Percentiles rank a stretch among this genome's conserved stretches.
Conservation (phyloP, 2,888 invertebrate genomes). For the Rutpela maculata region DNA sequence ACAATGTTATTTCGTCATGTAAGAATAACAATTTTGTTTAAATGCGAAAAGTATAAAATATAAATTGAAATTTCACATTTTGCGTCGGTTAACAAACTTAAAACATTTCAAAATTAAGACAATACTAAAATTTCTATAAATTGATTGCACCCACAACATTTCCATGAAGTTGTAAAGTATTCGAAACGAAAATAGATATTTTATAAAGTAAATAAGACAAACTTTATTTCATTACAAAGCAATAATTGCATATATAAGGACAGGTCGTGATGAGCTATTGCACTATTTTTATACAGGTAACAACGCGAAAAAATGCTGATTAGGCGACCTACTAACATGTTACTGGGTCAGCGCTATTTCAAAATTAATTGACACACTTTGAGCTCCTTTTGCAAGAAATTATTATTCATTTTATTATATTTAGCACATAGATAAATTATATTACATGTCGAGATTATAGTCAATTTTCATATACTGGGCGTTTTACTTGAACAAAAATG, state of each 20-base stretch:
- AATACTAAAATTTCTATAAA: too few species aligned
- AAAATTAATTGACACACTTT: conserved; percentile 45
- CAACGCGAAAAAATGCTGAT: conserved; percentile 35
- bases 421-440: not conserved
- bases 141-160: too few species aligned
- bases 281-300: conserved; percentile 20
- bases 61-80: too few species aligned
- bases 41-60: too few species aligned
- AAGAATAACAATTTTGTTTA: too few species aligned
- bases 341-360: conserved; percentile 45
- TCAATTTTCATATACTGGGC: too few species aligned
- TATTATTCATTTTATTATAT: not conserved
- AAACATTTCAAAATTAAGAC: too few species aligned
- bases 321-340: conserved; percentile 36
- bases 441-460: not conserved
- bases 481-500: too few species aligned
- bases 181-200: too few species aligned
- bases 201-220: not conserved
- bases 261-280: conserved; percentile 37
- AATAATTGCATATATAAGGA: conserved; percentile 24
- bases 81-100: too few species aligned
- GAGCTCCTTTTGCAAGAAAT: conserved; percentile 19
- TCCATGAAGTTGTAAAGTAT: too few species aligned
- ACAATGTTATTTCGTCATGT: too few species aligned
- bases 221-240: conserved; percentile 17